Evolutionary conservation across 1,140 invertebrate species (phyloP), one percentile per base, ranked within the genome.

Genomic region (Anastrepha obliqua): DNA sequence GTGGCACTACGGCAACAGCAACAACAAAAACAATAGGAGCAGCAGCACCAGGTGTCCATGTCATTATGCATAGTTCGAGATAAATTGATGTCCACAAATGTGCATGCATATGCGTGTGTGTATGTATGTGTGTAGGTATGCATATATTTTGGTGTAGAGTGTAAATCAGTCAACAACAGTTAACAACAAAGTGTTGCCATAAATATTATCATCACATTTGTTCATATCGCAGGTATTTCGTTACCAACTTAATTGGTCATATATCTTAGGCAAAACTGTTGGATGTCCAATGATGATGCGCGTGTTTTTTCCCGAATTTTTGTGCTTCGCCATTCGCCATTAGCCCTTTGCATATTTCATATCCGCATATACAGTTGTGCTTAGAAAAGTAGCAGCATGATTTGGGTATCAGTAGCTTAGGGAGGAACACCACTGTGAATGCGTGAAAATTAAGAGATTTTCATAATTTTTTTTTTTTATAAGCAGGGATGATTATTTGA

Each of bases 181-280:
- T 62, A 62, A 62, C 8, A 62, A 13, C 15, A 62, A n/a, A 62
- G 60, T 62, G 60, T 62, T 62, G 60, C 60, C 60, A 62, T 62
- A 62, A 62, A 62, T 62, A 15, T 62, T 15, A n/a, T 62, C 60
- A 62, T 62, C 60, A 62, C 60, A 62, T 62, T 62, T 62, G n/a
- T 62, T 5, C 60, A 62, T 62, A 62, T 15, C 4, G 15, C 15
- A 62, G 8, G n/a, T 62, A 62, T 62, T 62, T 62, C 60, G 60
- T 62, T 62, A 62, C 60, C 1, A 62, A 62, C 13, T 62, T 62
- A 62, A 62, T 62, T 62, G 60, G 9, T 62, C n/a, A 62, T 62
- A 62, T 62, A 62, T 62, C 60, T 62, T 17, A 62, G 51, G 6
- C 11, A 11, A 55, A 55, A 11, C 51, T 6, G 51, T 55, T 55